Base-by-base conservation (phyloP, 2,113 vertebrate species). In the Syngnathoides biaculeatus region DNA sequence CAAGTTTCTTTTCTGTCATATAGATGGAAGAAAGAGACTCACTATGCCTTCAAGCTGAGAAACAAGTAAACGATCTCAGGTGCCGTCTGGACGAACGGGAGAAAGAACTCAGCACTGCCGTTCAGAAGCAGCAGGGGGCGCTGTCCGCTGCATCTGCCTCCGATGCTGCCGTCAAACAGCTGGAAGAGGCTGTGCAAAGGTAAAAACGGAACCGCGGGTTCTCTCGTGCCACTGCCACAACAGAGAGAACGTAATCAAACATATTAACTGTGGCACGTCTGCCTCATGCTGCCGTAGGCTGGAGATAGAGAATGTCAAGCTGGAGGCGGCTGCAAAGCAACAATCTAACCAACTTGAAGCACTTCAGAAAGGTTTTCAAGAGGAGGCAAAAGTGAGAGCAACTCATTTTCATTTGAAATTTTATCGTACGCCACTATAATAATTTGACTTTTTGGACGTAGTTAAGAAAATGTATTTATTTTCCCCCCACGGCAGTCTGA, bases 291-390 rank as follows among this genome's bases (percentile, higher is more conserved):
- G 14, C 35, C 4, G 66, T n/a, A 98, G 97, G 83, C 88, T 97
- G 78, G 95, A 96, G 92, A 93, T 94, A 45, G 94, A 98, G 87
- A 96, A 97, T 53, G 90, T 92, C 61, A 88, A 82, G 68, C 78
- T 96, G 58, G 94, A 97, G 87, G 93, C 90, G 52, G 90, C 89
- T 39, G 76, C 91, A 30, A 94, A 94, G 84, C 93, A 94, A 43
- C 95, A 95, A 79, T 84, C 53, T 11, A 87, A 74, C 20, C 92
- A 86, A 82, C 91, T 93, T 26, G 94, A 96, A 62, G 77, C 84
- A 1, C 92, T 97, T 69, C 93, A 95, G 80, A 94, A 92, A 87
- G 91, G 89, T 1, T 73, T 90, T 22, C 88, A 93, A 77, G 89
- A 89, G 57, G 87, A 87, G 62, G 64, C 77, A 63, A 86, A 59